These are phyloP conservation scores for Sinocyclocheilus anophthalmus DNA, from an alignment of 2,113 vertebrate species.

Conservation along the genomic window DNA sequence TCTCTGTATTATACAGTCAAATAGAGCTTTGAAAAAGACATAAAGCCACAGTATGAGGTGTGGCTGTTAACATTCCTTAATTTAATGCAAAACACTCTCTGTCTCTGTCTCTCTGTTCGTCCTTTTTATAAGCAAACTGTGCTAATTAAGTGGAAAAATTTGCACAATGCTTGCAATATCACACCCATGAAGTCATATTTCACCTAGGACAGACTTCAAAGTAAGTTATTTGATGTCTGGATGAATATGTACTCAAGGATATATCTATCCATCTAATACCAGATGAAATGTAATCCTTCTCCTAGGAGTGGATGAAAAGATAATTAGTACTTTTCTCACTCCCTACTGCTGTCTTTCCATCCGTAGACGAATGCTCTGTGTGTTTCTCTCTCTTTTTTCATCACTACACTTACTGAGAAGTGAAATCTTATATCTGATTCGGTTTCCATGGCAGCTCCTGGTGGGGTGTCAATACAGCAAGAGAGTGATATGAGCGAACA, in stretches of 20 bases:
- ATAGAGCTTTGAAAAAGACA: neutral
- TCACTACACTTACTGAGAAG: constrained; percentile 31
- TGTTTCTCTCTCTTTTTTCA: neutral
- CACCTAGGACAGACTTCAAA: constrained; percentile 20
- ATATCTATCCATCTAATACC: constrained; percentile 24
- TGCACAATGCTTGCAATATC: constrained; percentile 12
- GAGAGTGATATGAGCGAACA: constrained; percentile 15
- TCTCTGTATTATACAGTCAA: neutral
- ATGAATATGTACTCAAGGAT: constrained; percentile 37
- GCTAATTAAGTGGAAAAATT: constrained; percentile 30
- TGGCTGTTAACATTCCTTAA: neutral
- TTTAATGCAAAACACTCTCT: constrained; percentile 24
- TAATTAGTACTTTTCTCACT: constrained; percentile 32
- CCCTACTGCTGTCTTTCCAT: neutral
- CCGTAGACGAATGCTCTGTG: neutral
- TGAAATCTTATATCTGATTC: constrained; percentile 30
- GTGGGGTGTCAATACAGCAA: constrained; percentile 20
- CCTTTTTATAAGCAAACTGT: constrained; percentile 13
- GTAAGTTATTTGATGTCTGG: constrained; percentile 32
- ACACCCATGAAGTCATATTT: constrained; percentile 32
- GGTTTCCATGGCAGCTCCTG: constrained; percentile 49
- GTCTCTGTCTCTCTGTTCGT: neutral
- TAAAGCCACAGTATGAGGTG: neutral
- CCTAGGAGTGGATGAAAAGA: constrained; percentile 24
- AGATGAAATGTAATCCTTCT: constrained; percentile 20